Percentiles rank a stretch among this genome's conserved stretches.
phyloP scores from a whole-genome alignment of 2,113 vertebrate species.

The Oncorhynchus clarkii region DNA sequence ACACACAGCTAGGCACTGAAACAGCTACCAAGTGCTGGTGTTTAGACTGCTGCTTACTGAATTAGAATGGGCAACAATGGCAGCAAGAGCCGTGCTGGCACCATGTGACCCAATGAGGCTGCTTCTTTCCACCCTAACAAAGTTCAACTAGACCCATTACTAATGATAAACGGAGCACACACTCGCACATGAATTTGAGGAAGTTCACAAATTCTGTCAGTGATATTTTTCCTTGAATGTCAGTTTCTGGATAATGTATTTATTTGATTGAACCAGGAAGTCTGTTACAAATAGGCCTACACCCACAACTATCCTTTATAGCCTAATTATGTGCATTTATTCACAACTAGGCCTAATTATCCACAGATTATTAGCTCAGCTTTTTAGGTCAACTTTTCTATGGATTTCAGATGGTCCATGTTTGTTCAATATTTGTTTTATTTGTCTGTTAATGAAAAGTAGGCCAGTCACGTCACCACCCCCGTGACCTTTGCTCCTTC shows the following conservation, averaged over 20 bases:
- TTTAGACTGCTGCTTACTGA: conserved; percentile 46
- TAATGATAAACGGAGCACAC: not conserved
- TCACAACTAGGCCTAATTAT: too few species aligned
- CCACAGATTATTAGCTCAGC: not conserved
- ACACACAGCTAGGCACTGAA: conserved; percentile 30
- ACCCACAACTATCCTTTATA: not conserved
- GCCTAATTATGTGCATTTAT: not conserved
- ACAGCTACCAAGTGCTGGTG: conserved; percentile 35
- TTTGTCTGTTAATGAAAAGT: not conserved
- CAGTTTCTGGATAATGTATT: not conserved
- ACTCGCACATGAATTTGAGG: not conserved
- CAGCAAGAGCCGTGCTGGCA: conserved; percentile 13
- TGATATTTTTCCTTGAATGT: not conserved
- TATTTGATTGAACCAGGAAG: not conserved
- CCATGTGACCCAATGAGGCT: not conserved
- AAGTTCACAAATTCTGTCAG: not conserved
- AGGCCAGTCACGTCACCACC: not conserved
- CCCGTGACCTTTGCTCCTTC: conserved; percentile 33
- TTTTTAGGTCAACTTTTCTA: not conserved
- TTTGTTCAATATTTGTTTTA: not conserved
- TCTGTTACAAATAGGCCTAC: not conserved
- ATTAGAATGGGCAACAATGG: conserved; percentile 38
- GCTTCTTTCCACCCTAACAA: not conserved
- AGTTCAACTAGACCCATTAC: not conserved
- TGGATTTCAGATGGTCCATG: too few species aligned